Evolutionary conservation across 2,113 vertebrate genomes (phyloP).

Genomic region (Acinonyx jubatus): DNA sequence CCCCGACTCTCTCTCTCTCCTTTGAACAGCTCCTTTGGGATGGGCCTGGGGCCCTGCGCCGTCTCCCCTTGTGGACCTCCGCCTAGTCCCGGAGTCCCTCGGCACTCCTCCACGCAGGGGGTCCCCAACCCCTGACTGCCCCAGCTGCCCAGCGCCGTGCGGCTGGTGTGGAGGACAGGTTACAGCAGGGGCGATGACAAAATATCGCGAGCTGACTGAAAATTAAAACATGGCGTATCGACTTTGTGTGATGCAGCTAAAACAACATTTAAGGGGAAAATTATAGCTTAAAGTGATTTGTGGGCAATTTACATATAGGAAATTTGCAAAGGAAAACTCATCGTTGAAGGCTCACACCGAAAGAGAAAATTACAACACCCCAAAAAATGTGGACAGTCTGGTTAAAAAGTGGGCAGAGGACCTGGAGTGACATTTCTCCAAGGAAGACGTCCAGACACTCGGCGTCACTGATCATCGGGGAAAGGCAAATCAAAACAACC

Average conservation of each 20-base stretch:
- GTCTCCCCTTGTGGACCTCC: too few species aligned
- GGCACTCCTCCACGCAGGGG: rapidly evolving
- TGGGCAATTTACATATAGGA: background rate
- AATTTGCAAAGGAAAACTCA: background rate
- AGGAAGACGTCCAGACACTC: background rate
- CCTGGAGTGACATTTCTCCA: background rate
- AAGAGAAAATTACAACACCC: background rate
- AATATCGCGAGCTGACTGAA: background rate
- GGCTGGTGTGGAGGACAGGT: background rate
- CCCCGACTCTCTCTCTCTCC: background rate
- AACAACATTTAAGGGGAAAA: background rate
- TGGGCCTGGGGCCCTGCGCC: background rate
- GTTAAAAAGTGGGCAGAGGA: background rate
- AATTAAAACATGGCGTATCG: background rate
- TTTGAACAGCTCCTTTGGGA: too few species aligned
- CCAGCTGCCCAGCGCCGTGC: background rate
- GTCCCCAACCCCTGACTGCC: too few species aligned
- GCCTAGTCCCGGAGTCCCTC: background rate
- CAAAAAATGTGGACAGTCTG: background rate
- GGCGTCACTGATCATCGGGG: background rate
- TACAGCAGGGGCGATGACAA: too few species aligned
- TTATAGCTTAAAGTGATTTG: background rate
- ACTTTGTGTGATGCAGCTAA: background rate
- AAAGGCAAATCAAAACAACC: background rate
- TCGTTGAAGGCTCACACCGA: background rate